Base-by-base conservation (phyloP, 2,888 invertebrate species). In the Platypus cylindrus region DNA sequence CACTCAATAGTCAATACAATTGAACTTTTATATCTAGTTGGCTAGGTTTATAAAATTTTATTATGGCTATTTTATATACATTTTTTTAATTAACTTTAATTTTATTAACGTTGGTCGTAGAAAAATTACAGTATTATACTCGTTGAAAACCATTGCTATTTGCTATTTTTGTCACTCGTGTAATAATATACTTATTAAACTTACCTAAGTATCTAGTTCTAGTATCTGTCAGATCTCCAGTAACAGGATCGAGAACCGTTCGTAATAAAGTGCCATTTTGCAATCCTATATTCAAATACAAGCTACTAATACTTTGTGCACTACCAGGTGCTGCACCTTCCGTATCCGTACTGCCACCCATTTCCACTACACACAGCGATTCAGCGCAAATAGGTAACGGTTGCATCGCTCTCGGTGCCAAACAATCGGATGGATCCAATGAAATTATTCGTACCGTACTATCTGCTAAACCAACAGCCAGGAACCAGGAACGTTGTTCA, bases 371-470 rank as follows among this genome's bases (percentile, higher is more conserved):
- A 58, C 95, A 94, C 5, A 99, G 68, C 0, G 95, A 94, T 62
- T 98, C 97, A 0, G 98, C 89, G 12, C 89, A 82, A 0, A 91
- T 91, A 0, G 97, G 98, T 32, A 99, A 62, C 0, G 90, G 90
- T 66, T 97, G 94, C 85, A 94, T 91, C 29, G 93, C 91, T 36
- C 97, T 73, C 1, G 93, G 90, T 0, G 93, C 81, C 32, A 98
- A 63, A 58, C 95, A 97, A 61, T 97, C 95, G 74, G 81, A 76
- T 13, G 97, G 97, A 65, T 98, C 97, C 37, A 98, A 67, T 0
- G 97, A 97, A 41, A 99, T 90, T 38, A 99, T 91, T 49, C 97
- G 71, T 37, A 99, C 98, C 15, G 97, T 97, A 55, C 89, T 89
- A 54, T 99, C 98, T 33, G 86, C 80, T 20, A 98, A 67, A 2